These are phyloP conservation scores for Cephonodes hylas DNA, from an alignment of 2,888 invertebrate species.

Conservation along the genomic window DNA sequence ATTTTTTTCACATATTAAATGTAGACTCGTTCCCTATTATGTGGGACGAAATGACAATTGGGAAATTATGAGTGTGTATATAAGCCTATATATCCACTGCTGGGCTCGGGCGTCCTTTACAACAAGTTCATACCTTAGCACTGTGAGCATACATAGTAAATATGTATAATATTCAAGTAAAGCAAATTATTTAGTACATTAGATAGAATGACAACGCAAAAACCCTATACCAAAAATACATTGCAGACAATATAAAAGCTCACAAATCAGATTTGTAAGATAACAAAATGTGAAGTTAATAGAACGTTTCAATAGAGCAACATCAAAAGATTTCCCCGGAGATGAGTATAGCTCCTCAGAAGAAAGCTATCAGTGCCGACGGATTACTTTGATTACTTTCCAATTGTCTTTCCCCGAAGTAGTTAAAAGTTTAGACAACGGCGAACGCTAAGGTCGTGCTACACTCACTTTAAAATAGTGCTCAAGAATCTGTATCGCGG, in stretches of 20 bases:
- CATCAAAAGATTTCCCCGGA: slow-evolving; percentile 10
- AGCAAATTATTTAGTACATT: too few species aligned
- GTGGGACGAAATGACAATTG: too few species aligned
- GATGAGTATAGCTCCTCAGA: slow-evolving; percentile 1
- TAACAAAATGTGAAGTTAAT: neutral
- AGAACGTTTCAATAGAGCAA: neutral
- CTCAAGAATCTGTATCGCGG: neutral
- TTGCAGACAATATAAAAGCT: neutral
- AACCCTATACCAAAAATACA: neutral
- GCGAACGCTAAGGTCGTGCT: neutral
- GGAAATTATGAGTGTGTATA: too few species aligned
- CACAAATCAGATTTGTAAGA: neutral
- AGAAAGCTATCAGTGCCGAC: slow-evolving; percentile 10
- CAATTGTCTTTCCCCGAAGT: slow-evolving; percentile 11
- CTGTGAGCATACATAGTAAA: too few species aligned
- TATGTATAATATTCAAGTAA: too few species aligned
- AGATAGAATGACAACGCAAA: too few species aligned
- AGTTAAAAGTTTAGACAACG: slow-evolving; percentile 13
- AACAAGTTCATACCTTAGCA: too few species aligned
- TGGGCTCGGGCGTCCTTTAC: too few species aligned
- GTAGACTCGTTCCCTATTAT: too few species aligned
- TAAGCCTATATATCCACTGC: too few species aligned
- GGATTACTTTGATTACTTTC: slow-evolving; percentile 13
- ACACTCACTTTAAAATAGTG: neutral
- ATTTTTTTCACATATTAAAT: too few species aligned